Conservation (phyloP, 2,797 vertebrate species). For the Bradypus variegatus region DNA sequence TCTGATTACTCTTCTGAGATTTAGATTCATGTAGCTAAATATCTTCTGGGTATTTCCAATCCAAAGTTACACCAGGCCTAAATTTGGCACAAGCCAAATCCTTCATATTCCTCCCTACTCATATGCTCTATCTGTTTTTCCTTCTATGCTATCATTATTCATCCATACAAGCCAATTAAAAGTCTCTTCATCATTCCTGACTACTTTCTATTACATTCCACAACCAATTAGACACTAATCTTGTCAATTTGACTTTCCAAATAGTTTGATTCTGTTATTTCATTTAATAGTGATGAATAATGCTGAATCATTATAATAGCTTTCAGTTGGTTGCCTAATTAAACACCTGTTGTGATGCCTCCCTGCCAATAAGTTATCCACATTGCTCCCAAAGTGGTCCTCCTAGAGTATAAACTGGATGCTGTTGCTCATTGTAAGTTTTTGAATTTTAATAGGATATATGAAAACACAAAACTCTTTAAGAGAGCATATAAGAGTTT, state of each 20-base stretch:
- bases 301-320: neutral
- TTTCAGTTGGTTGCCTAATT: neutral
- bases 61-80: neutral
- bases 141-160: neutral
- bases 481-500: neutral
- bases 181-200: neutral
- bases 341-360: neutral
- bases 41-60: neutral
- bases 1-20: neutral
- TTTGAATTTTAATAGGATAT: neutral
- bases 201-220: neutral
- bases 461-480: neutral
- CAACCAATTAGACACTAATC: neutral
- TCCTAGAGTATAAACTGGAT: neutral
- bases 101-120: neutral
- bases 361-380: neutral
- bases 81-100: neutral
- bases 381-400: neutral
- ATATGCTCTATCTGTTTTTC: neutral
- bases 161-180: neutral
- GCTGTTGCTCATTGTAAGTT: neutral
- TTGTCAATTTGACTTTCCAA: neutral
- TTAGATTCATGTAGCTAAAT: neutral
- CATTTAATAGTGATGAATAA: neutral
- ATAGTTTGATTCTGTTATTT: neutral